These are phyloP conservation scores for Neelides folsomi DNA, from an alignment of 2,888 invertebrate species.

Conservation along the genomic window DNA sequence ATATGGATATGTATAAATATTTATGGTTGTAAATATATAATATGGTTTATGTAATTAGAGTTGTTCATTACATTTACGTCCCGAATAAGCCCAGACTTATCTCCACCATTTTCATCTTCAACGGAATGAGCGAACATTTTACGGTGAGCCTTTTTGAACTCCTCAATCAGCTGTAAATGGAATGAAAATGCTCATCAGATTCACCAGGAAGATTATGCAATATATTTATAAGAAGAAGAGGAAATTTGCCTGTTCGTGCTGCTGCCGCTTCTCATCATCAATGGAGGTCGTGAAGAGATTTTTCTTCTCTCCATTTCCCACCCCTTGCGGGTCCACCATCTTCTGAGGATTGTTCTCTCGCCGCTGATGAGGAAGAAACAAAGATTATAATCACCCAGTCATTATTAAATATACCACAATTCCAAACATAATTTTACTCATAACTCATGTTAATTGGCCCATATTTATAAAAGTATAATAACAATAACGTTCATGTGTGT, in stretches of 20 bases:
- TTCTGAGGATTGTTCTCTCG: constrained; percentile 22
- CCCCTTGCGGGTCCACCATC: no score
- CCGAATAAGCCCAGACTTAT: neutral
- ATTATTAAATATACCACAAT: no score
- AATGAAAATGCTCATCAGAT: neutral
- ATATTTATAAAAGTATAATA: no score
- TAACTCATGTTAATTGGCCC: no score
- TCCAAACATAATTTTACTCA: no score
- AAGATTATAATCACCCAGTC: neutral
- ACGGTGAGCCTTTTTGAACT: constrained; percentile 73
- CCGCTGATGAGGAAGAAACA: constrained; percentile 4
- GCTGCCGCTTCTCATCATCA: constrained; percentile 51
- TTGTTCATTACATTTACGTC: constrained; percentile 1
- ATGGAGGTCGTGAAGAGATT: constrained; percentile 34
- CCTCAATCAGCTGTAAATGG: constrained; percentile 55
- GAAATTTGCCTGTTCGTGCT: constrained; percentile 47
- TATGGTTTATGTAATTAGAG: no score
- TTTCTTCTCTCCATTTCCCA: constrained; percentile 12
- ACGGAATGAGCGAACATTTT: constrained; percentile 55
- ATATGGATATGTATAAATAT: no score
- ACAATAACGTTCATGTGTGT: no score
- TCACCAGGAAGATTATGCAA: no score
- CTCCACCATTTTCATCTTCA: constrained; percentile 9
- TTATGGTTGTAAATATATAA: no score
- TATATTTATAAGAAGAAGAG: no score